Evolutionary conservation across 2,888 invertebrate species (phyloP), one percentile per base, ranked within the genome.

Genomic region (Isoperla grammatica): DNA sequence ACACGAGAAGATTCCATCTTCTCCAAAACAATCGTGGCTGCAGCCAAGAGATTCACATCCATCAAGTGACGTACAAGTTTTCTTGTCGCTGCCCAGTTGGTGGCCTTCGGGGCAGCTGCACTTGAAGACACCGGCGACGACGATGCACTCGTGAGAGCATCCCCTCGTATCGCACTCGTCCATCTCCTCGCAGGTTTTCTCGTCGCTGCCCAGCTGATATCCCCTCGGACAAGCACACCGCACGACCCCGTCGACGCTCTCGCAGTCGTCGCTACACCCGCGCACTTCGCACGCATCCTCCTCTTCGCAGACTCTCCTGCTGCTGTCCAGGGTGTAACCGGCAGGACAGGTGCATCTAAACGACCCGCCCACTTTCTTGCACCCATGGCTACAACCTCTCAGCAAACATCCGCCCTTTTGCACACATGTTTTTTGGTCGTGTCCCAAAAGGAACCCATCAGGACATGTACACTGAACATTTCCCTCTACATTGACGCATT

Each of bases 161-260:
- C 59, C n/a, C 43, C 23, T 17, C 23, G 42, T 5, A 15, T 50
- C 39, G 20, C 66, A 65, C 45, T 64, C 66, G 55, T 65, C 61
- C 6, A 61, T 45, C 65, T 70, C 68, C 63, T 67, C 67, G 69
- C 71, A 67, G 56, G 68, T 63, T 61, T 71, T 70, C 15, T 71
- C 69, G 63, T 75, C 75, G 6, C 67, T 67, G 17, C 68, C 70
- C 2, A 76, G 69, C 46, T 68, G 65, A 63, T 71, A 77, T 0
- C 78, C 77, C 29, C 71, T 64, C 12, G 74, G 75, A 67, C 85
- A 86, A 15, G 69, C 70, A 67, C 85, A 85, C 49, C 72, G 70
- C 71, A 81, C 87, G 0, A 83, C 80, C n/a, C 87, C 87, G 2
- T 76, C 76, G 0, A 79, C 80, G 70, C 87, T 87, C 63, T 81